Evolutionary conservation across 2,888 invertebrate species (phyloP).

Genomic region (Chrysolina americana): DNA sequence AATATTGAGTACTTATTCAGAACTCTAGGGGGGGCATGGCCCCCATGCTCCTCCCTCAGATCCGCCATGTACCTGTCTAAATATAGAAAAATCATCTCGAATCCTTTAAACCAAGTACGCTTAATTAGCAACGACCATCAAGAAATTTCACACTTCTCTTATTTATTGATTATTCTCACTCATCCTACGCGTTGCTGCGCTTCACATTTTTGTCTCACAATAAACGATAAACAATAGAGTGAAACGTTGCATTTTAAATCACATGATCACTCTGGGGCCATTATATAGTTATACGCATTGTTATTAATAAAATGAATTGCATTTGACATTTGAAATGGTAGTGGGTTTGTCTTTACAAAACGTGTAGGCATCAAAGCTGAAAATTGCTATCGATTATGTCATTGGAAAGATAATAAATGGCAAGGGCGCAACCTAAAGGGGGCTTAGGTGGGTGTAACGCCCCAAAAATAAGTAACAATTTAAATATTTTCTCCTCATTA

Average conservation of each 20-base stretch:
- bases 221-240: slow-evolving; percentile 26
- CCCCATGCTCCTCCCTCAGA: too few relatives aligned
- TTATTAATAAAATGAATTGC: slow-evolving; percentile 23
- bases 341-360: slow-evolving; percentile 5
- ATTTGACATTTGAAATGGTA: slow-evolving; percentile 21
- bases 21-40: too few relatives aligned
- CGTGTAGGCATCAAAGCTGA: background rate
- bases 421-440: background rate
- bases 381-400: background rate
- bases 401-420: background rate
- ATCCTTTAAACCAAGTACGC: too few relatives aligned
- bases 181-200: slow-evolving; percentile 14
- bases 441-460: too few relatives aligned
- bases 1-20: too few relatives aligned
- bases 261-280: slow-evolving; percentile 3
- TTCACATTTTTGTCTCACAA: slow-evolving; percentile 11
- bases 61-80: too few relatives aligned
- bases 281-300: slow-evolving; percentile 27
- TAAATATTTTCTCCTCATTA: too few relatives aligned
- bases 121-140: background rate
- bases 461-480: too few relatives aligned
- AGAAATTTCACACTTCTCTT: background rate
- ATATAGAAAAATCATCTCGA: too few relatives aligned
- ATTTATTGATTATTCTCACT: background rate
- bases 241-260: slow-evolving; percentile 26